Conservation (phyloP, 30 jellyfish, hydroid and myxozoan species). For the Aurelia aurita complex sp. Pacific region DNA sequence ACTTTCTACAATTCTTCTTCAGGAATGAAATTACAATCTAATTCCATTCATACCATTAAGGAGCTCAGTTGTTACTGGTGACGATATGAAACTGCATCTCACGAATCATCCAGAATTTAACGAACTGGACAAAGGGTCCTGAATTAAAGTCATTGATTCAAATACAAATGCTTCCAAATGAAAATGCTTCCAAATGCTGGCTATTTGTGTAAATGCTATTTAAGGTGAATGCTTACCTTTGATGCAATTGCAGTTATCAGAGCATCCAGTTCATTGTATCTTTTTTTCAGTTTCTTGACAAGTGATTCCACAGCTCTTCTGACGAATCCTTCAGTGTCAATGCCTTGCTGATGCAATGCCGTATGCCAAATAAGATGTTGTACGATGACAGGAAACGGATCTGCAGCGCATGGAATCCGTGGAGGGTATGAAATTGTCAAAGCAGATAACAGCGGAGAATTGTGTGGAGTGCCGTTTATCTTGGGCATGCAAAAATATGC, state of each 20-base stretch:
- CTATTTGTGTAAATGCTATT: no score
- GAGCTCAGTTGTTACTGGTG: no score
- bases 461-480: slow-evolving; percentile 75
- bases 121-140: no score
- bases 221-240: slow-evolving; percentile 19
- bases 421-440: slow-evolving; percentile 87
- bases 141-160: no score
- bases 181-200: no score
- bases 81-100: no score
- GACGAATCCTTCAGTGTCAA: slow-evolving; percentile 84
- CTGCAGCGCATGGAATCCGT: slow-evolving; percentile 99
- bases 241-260: slow-evolving; percentile 89
- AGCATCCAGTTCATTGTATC: slow-evolving; percentile 95
- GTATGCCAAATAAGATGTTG: slow-evolving; percentile 94
- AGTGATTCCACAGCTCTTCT: slow-evolving; percentile 96
- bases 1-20: no score
- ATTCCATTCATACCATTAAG: no score
- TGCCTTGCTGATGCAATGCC: slow-evolving; percentile 73
- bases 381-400: slow-evolving; percentile 95
- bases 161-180: no score
- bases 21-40: no score
- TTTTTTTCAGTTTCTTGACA: slow-evolving; percentile 92
- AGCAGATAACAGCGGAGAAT: slow-evolving; percentile 78
- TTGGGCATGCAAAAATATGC: slow-evolving; percentile 67
- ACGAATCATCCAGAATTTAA: no score